Conservation (phyloP, 2,797 vertebrate species). For the Phataginus tricuspis region DNA sequence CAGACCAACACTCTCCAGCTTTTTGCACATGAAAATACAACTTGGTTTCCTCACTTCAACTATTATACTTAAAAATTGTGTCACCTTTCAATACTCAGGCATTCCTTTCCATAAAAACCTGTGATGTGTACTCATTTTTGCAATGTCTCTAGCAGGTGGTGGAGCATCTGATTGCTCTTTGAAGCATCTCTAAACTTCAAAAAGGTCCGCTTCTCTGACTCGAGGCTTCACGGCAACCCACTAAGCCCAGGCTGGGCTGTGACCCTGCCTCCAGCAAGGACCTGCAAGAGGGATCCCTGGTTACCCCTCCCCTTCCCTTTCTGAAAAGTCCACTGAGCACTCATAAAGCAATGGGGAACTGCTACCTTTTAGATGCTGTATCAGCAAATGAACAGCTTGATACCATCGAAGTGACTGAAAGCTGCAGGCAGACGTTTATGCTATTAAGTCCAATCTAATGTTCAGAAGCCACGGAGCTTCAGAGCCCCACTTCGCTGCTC, state of each 20-base stretch:
- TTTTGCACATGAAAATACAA: not conserved
- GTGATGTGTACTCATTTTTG: not conserved
- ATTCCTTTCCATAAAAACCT: not conserved
- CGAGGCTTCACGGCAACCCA: not conserved
- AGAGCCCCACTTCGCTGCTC: slow-evolving; percentile 69
- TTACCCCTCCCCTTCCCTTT: slow-evolving; percentile 70
- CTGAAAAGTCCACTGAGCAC: slow-evolving; percentile 71
- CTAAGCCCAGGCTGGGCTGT: not conserved
- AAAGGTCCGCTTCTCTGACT: slow-evolving; percentile 42
- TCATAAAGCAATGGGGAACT: slow-evolving; percentile 64
- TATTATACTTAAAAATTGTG: not conserved
- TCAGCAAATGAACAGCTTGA: slow-evolving; percentile 73
- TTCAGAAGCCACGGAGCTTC: slow-evolving; percentile 79
- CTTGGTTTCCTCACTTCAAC: not conserved
- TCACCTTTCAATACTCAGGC: not conserved
- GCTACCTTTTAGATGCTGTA: slow-evolving; percentile 75
- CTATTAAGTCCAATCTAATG: slow-evolving; percentile 74
- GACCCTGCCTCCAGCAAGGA: slow-evolving; percentile 21
- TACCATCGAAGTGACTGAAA: slow-evolving; percentile 82
- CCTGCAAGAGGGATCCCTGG: slow-evolving; percentile 68
- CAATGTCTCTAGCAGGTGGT: not conserved
- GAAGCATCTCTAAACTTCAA: not conserved
- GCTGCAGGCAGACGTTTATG: slow-evolving; percentile 72
- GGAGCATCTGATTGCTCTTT: not conserved
- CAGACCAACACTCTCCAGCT: not conserved